phyloP scores from a whole-genome alignment of 1,140 invertebrate genomes.

The Homarus americanus region DNA sequence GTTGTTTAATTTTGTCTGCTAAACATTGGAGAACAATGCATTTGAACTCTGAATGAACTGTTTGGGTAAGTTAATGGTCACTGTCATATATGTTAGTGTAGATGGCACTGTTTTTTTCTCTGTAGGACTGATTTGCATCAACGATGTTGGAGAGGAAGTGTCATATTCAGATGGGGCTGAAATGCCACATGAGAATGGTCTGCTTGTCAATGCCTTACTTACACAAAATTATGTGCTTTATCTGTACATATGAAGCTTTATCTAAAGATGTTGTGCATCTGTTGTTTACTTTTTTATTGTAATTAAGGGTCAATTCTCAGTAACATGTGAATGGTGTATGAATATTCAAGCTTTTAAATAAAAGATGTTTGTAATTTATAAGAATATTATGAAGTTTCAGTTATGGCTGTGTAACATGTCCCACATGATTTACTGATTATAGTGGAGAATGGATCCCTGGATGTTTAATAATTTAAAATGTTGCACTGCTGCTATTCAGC shows the following conservation, averaged over 20 bases:
- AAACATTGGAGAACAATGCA: neutral
- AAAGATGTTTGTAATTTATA: constrained; percentile 5
- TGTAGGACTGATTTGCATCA: too few relatives aligned
- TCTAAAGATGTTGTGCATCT: constrained; percentile 29
- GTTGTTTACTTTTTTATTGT: constrained; percentile 41
- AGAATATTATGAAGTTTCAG: constrained; percentile 17
- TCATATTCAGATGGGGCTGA: neutral
- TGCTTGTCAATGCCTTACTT: constrained; percentile 61
- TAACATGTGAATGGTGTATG: constrained; percentile 28
- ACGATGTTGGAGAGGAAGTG: neutral
- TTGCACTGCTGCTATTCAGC: neutral
- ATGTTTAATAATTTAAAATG: neutral
- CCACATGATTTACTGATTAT: neutral
- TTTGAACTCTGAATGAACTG: neutral
- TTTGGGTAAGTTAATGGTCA: neutral
- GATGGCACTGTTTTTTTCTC: neutral
- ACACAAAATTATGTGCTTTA: constrained; percentile 64
- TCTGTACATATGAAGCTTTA: constrained; percentile 58
- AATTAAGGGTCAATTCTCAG: neutral
- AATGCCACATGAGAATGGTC: constrained; percentile 12
- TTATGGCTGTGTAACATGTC: neutral
- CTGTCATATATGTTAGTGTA: neutral
- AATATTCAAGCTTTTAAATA: constrained; percentile 19
- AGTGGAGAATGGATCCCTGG: neutral
- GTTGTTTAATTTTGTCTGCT: neutral